Base-by-base conservation (phyloP, 2,797 vertebrate genomes). In the Amblyopsis hoosieri region DNA sequence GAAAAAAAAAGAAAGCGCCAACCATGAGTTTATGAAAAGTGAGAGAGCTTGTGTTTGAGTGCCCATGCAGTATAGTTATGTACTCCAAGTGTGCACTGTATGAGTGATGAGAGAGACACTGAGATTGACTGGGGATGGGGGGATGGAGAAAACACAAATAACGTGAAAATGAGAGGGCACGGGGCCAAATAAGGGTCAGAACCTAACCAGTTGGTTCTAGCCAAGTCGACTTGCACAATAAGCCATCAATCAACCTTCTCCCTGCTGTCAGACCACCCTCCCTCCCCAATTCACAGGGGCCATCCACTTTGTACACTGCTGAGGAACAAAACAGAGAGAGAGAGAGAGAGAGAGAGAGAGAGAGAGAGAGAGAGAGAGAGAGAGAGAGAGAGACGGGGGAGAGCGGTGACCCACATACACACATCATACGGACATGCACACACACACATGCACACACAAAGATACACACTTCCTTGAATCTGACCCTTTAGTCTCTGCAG, bases 161-260 rank as follows among this genome's bases (percentile, higher is more conserved):
- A 49, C 57, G 45, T 11, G 61, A 86, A 81, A 83, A 74, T 53
- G 72, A 76, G 74, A 68, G 74, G 79, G 78, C 78, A 74, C 33
- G 1, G 67, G 81, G 85, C 82, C 84, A 89, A 86, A 85, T 80
- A 72, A 69, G 82, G 90, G 89, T 89, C 89, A 82, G 73, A 85
- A 92, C 89, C 87, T 89, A 88, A 90, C 90, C 89, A 85, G 90
- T 90, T 91, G 79, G 57, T 86, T 92, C 90, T 88, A 85, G 89
- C 86, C 76, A 69, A 83, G 85, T 91, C 87, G 70, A 67, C 88
- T 88, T 90, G 83, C 85, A 92, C 92, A 91, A 92, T 91, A 91
- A 89, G 85, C 90, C 82, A 92, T 94, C 91, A 91, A 92, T 93
- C 92, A 92, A 80, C 77, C 76, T 84, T 85, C 79, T 82, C 68